Percentiles rank a stretch among this genome's conserved stretches.
phyloP scores from a whole-genome alignment of 2,797 vertebrate genomes.

The Phrynocephalus guinanensis region DNA sequence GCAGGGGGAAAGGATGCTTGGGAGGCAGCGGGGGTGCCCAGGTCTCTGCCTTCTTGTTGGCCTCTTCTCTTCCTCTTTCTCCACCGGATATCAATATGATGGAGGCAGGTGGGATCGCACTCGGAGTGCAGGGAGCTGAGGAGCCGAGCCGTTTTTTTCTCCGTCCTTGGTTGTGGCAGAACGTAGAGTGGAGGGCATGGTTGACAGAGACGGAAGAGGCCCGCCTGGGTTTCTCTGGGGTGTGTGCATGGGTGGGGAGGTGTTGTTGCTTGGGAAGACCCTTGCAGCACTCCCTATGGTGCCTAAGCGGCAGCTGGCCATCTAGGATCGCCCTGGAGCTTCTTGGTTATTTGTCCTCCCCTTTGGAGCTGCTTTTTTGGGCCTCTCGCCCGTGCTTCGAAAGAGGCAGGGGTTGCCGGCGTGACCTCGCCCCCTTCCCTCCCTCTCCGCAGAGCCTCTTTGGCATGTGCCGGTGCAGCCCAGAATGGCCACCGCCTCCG shows the following conservation, averaged over 20 bases:
- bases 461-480: constrained; percentile 89
- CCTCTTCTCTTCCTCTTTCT: too few relatives aligned
- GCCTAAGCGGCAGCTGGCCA: too few relatives aligned
- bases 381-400: not conserved
- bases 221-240: too few relatives aligned
- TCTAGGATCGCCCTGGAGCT: not conserved
- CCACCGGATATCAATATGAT: not conserved
- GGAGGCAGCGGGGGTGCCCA: too few relatives aligned
- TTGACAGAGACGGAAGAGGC: not conserved
- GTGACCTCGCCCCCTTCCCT: not conserved
- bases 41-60: too few relatives aligned
- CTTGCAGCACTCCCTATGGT: not conserved
- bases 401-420: too few relatives aligned
- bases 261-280: not conserved
- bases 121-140: not conserved
- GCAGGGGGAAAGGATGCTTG: too few relatives aligned
- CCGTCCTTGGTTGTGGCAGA: not conserved
- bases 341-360: not conserved
- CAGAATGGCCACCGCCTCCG: constrained; percentile 71
- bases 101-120: too few relatives aligned
- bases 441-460: constrained; percentile 82
- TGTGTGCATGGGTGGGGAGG: too few relatives aligned
- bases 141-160: too few relatives aligned
- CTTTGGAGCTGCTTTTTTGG: not conserved
- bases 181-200: not conserved